Base-by-base conservation (phyloP, 2,113 vertebrate species). In the Polypterus senegalus region DNA sequence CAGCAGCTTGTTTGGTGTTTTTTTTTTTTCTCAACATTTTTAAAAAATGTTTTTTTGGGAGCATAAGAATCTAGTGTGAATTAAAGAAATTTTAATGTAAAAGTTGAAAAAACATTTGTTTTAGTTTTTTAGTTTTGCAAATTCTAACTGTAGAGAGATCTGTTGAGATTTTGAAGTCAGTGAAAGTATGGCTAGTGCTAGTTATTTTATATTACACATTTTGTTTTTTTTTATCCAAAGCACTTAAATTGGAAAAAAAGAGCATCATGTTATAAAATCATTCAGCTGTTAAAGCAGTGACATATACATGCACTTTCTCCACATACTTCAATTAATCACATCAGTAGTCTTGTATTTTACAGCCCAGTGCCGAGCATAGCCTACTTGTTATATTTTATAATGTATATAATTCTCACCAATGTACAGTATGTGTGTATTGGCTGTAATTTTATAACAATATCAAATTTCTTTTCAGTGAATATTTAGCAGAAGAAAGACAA, bases 401-500 rank as follows among this genome's bases (percentile, higher is more conserved):
- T 63, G 58, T 4, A 1, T 52, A 45, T 27, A 27, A 27, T 60
- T 65, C 67, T 64, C 47, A 65, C 58, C 64, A 73, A 43, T 49
- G 45, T 63, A n/a, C n/a, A n/a, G n/a, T n/a, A 6, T 47, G 62
- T 66, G 67, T 67, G 61, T 69, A 66, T 63, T 60, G 67, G 53
- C 48, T 71, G 3, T 67, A 11, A 3, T 45, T 66, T 67, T 58
- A 48, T 52, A 62, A 66, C 63, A 69, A 66, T 67, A 65, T 63
- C 59, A 61, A 57, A 68, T 48, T 66, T 74, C 63, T 74, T 47
- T 65, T 63, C 72, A 99, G 96, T 80, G 96, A 99, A 77, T 99
- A 97, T 79, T 81, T 98, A 74, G 92, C 94, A 63, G 96, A 99
- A 79, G 93, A 96, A 78, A 88, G 88, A 74, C 86, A 90, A 70